phyloP scores from a whole-genome alignment of 2,888 invertebrate species.

The Xylophagus ater region DNA sequence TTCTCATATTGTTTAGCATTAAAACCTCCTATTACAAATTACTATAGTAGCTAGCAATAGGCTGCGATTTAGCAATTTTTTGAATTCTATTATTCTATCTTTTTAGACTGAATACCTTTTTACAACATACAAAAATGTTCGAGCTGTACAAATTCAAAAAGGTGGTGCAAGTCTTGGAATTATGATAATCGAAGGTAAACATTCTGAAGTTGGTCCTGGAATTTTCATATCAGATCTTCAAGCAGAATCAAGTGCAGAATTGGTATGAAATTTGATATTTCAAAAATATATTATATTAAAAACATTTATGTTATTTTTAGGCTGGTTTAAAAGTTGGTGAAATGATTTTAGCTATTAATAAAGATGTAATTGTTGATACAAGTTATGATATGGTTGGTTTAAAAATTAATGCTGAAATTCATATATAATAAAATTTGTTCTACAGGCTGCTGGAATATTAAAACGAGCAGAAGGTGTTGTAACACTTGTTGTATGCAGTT shows the following conservation, averaged over 20 bases:
- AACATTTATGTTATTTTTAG: too few species aligned
- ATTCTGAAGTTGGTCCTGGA: slow-evolving; percentile 82
- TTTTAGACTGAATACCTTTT: slow-evolving; percentile 18
- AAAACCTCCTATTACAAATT: too few species aligned
- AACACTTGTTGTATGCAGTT: slow-evolving; percentile 70
- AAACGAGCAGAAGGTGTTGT: slow-evolving; percentile 83
- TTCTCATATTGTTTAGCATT: too few species aligned
- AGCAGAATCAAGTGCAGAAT: slow-evolving; percentile 77
- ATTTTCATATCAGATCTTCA: slow-evolving; percentile 90
- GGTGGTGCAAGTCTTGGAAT: slow-evolving; percentile 69
- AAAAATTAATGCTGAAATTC: slow-evolving; percentile 7
- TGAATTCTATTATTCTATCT: too few species aligned
- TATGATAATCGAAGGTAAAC: slow-evolving; percentile 91
- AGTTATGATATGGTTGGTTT: slow-evolving; percentile 70
- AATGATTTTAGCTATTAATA: slow-evolving; percentile 92
- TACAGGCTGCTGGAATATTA: slow-evolving; percentile 68
- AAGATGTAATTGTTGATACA: slow-evolving; percentile 75
- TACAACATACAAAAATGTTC: slow-evolving; percentile 60
- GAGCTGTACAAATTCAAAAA: slow-evolving; percentile 75
- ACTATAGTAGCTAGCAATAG: too few species aligned
- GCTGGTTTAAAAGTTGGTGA: slow-evolving; percentile 94
- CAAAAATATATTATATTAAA: neutral
- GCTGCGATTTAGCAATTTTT: too few species aligned
- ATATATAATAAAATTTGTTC: slow-evolving; percentile 5
- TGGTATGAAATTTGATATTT: slow-evolving; percentile 42